Evolutionary conservation across 2,888 invertebrate species (phyloP).

Genomic region (Agrochola lychnidis): DNA sequence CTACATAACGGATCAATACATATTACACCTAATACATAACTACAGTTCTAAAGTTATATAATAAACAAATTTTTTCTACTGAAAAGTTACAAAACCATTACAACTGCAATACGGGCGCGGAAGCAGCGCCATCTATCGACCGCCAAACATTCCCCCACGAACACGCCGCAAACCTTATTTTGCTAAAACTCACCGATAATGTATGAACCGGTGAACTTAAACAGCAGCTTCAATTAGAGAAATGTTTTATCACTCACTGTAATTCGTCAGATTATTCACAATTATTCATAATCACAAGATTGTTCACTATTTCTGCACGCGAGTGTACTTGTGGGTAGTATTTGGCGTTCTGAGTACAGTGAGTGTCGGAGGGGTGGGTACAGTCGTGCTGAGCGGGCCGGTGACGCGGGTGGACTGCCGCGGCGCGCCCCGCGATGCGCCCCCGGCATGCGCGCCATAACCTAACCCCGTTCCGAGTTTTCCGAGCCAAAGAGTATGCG

Average conservation of each 20-base stretch:
- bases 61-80: conserved; percentile 67
- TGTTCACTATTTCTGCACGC: conserved; percentile 58
- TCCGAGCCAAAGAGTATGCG: conserved; percentile 72
- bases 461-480: conserved; percentile 74
- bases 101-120: conserved; percentile 85
- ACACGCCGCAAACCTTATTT: conserved; percentile 59
- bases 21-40: neutral
- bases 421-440: conserved; percentile 73
- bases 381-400: conserved; percentile 72
- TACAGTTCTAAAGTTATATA: conserved; percentile 69
- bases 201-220: conserved; percentile 45
- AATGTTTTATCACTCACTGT: conserved; percentile 59
- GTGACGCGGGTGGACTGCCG: conserved; percentile 80
- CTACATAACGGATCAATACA: neutral
- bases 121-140: conserved; percentile 82
- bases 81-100: conserved; percentile 77
- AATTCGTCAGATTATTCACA: conserved; percentile 44
- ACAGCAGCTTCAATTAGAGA: conserved; percentile 21
- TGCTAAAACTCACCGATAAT: conserved; percentile 66
- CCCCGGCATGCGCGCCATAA: conserved; percentile 77
- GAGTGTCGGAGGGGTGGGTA: conserved; percentile 45
- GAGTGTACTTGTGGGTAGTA: conserved; percentile 61
- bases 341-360: conserved; percentile 59
- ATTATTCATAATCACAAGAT: conserved; percentile 49
- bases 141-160: conserved; percentile 59